Evolutionary conservation across 2,888 invertebrate species (phyloP).

Genomic region (Lasius fuliginosus): DNA sequence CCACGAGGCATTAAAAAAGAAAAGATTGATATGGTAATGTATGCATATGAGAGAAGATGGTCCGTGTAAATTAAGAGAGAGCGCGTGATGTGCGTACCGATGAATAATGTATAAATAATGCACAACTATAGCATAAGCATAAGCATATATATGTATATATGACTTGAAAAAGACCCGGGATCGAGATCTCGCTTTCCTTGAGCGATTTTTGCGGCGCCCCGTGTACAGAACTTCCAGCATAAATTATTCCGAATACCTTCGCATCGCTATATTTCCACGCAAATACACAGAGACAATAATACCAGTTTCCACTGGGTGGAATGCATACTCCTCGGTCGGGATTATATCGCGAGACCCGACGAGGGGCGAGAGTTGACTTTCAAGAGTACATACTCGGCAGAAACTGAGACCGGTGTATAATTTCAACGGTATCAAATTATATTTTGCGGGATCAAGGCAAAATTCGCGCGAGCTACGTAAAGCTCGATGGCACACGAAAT

Average conservation of each 20-base stretch:
- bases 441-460: background rate
- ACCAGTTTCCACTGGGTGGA: background rate
- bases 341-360: constrained; percentile 1
- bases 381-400: background rate
- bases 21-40: background rate
- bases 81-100: background rate
- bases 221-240: background rate
- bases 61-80: background rate
- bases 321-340: background rate
- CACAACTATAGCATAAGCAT: background rate
- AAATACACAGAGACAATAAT: constrained; percentile 4
- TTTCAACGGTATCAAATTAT: background rate
- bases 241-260: constrained; percentile 34
- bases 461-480: background rate
- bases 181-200: constrained; percentile 46
- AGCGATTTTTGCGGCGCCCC: background rate
- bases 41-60: background rate
- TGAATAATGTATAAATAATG: constrained; percentile 38
- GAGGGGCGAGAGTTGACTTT: background rate
- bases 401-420: constrained; percentile 20
- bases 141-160: background rate
- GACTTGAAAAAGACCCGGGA: background rate
- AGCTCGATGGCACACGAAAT: background rate
- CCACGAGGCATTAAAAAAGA: background rate
- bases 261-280: constrained; percentile 22